A percentile compares a stretch with the other conserved stretches of the same genome.
phyloP scores from a whole-genome alignment of 2,888 invertebrate species.

The Callyntrura sp. region DNA sequence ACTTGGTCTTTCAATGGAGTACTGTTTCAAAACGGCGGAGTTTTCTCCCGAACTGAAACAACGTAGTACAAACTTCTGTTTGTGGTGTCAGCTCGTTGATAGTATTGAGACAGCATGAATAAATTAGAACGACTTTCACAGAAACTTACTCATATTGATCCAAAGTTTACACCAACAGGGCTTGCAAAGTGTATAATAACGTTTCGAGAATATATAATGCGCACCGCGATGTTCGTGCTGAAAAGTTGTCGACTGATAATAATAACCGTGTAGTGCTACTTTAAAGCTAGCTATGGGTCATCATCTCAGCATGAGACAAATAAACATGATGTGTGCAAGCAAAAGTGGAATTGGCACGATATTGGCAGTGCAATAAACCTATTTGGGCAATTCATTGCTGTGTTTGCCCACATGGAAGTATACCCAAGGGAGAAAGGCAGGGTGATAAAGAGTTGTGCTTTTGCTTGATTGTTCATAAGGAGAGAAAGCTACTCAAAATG shows the following conservation, averaged over 20 bases:
- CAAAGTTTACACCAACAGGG: slow-evolving; percentile 59
- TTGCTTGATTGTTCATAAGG: slow-evolving; percentile 9
- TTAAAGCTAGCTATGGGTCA: slow-evolving; percentile 34
- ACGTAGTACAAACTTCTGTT: not conserved
- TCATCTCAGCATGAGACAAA: slow-evolving; percentile 16
- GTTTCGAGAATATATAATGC: too few relatives aligned
- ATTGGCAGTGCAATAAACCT: not conserved
- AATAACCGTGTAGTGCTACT: not conserved
- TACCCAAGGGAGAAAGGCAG: not conserved
- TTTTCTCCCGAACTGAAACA: not conserved
- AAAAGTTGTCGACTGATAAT: not conserved
- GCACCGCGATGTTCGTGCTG: not conserved
- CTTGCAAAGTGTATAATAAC: too few relatives aligned
- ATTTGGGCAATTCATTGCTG: not conserved
- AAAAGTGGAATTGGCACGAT: not conserved
- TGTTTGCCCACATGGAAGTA: not conserved
- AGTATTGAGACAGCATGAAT: slow-evolving; percentile 52
- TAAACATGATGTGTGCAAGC: not conserved
- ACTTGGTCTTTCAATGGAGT: not conserved
- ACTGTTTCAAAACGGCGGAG: not conserved
- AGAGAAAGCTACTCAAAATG: not conserved
- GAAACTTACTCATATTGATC: not conserved
- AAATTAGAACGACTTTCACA: slow-evolving; percentile 55
- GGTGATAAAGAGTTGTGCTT: not conserved
- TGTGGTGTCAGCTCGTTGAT: slow-evolving; percentile 15